Evolutionary conservation across 2,888 invertebrate species (phyloP), one percentile per base, ranked within the genome.

Genomic region (Mongoloraphidia duomilia): DNA sequence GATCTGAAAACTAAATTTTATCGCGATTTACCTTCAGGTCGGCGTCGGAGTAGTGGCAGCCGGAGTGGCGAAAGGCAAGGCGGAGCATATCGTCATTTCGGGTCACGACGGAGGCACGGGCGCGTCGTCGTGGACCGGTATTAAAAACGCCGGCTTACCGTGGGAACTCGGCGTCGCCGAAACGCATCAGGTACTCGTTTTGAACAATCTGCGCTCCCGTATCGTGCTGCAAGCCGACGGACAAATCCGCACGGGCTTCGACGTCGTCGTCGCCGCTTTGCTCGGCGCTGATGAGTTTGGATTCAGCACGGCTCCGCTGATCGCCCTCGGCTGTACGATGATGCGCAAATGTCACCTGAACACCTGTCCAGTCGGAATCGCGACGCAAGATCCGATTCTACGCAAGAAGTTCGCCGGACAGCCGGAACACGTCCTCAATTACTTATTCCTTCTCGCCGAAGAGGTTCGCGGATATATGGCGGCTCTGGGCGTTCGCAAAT

Each of bases 51-150:
- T 98, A 2, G 93, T 98, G 1, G 98, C 98, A n/a, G 84, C 96
- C 8, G 98, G 98, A 33, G 97, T 97, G 12, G 95, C 94, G 39
- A 96, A 96, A 85, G 94, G 94, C 44, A 97, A 97, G 71, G 95
- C 95, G 0, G 97, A 97, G 63, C 97, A 97, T 68, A 92, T 98
- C 58, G 94, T 94, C 33, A 95, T 98, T 56, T 96, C 96, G 1
- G 98, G 98, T 0, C 97, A 98, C 70, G 98, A 98, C 71, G 98
- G 98, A 52, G 97, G 98, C 47, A 98, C 98, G 12, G 98, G 98
- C 35, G 98, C 97, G 42, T 92, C 92, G 63, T 93, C 93, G 50
- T 97, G 97, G 97, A 98, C 97, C 0, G 97, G 97, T 57, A 97
- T 98, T 64, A 98, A 98, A 72, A 80, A 85, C 55, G 97, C 98